Percentiles rank a stretch among this genome's conserved stretches.
Conservation (phyloP, 2,797 vertebrate genomes). For the Diceros bicornis region DNA sequence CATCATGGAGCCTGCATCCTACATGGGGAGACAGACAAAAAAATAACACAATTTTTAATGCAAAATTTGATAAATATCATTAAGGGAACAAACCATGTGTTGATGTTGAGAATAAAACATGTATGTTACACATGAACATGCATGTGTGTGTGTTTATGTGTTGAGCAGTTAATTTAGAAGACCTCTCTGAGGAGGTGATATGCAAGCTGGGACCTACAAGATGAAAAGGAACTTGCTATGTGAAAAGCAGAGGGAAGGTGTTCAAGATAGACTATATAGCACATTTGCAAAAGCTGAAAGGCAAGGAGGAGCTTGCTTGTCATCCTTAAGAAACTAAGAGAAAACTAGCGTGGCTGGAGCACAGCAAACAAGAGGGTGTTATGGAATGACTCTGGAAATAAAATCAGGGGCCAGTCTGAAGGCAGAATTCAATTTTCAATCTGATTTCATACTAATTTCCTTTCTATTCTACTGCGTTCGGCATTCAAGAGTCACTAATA, state of each 20-base stretch:
- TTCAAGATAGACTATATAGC: background rate
- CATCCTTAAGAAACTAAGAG: background rate
- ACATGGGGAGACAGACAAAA: background rate
- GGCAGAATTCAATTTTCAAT: background rate
- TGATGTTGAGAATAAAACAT: background rate
- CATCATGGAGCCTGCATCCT: background rate
- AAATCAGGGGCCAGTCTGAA: background rate
- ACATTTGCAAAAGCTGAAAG: background rate
- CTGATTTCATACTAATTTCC: background rate
- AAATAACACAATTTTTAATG: background rate
- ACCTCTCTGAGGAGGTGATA: background rate
- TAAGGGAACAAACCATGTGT: background rate
- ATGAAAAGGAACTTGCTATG: background rate
- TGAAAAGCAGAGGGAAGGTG: background rate
- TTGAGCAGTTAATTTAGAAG: conserved; percentile 2
- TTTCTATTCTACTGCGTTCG: background rate
- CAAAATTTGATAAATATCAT: background rate
- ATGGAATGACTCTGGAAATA: background rate
- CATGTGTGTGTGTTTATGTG: background rate
- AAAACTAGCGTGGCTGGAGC: background rate
- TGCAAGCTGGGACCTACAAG: background rate
- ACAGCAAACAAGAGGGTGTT: background rate
- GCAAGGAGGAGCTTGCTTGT: background rate
- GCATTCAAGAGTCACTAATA: background rate
- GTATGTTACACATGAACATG: background rate